These are phyloP conservation scores for Doryteuthis pealeii DNA, from an alignment of 1,140 invertebrate genomes.

Conservation along the genomic window DNA sequence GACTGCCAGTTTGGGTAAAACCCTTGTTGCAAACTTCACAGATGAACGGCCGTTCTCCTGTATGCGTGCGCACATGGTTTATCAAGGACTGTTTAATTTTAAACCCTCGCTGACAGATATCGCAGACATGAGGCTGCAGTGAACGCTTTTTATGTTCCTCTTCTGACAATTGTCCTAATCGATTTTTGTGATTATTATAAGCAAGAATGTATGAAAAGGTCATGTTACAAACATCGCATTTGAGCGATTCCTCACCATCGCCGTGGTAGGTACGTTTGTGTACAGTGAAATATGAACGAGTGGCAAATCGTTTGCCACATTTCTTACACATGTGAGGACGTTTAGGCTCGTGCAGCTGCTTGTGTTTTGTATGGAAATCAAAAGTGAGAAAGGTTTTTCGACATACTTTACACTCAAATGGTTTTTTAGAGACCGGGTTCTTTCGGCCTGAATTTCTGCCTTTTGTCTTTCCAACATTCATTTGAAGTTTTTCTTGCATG, in stretches of 20 bases:
- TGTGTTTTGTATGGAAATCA: neutral
- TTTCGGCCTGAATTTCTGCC: neutral
- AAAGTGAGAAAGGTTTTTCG: neutral
- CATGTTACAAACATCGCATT: slow-evolving; percentile 11
- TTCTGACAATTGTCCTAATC: no score
- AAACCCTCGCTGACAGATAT: neutral
- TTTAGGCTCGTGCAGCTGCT: neutral
- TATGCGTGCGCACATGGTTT: slow-evolving; percentile 28
- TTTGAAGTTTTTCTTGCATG: no score
- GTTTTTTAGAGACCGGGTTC: neutral
- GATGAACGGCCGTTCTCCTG: slow-evolving; percentile 21
- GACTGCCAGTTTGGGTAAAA: slow-evolving; percentile 40
- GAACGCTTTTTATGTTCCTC: neutral
- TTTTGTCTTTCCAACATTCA: no score
- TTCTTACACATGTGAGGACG: neutral
- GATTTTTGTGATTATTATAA: no score
- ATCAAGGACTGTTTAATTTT: slow-evolving; percentile 22
- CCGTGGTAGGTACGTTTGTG: neutral
- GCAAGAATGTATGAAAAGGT: neutral
- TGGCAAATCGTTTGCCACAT: neutral
- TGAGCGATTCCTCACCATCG: slow-evolving; percentile 14
- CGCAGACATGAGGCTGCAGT: neutral
- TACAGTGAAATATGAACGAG: neutral
- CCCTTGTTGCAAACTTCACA: slow-evolving; percentile 32
- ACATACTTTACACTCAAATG: neutral